These are phyloP conservation scores for Phylloscopus whistleri DNA, from an alignment of 2,113 vertebrate genomes.

Conservation along the genomic window DNA sequence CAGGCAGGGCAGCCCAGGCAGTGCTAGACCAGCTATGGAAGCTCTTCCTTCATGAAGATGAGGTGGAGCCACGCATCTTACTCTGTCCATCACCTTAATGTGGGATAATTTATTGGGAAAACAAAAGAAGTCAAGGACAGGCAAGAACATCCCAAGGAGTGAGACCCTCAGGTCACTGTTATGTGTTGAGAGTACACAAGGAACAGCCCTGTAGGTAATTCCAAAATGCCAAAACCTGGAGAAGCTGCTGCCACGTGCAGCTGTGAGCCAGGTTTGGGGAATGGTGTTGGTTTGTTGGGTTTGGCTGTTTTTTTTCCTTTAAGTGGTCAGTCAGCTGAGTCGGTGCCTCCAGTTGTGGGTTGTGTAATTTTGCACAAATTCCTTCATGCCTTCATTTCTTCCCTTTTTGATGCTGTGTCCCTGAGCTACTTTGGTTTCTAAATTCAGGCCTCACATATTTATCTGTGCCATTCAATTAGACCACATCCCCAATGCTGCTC, in stretches of 20 bases:
- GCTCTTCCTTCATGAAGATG: not conserved
- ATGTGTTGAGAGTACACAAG: rapidly evolving
- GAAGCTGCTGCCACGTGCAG: rapidly evolving
- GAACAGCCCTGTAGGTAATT: rapidly evolving
- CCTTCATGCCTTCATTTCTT: not conserved
- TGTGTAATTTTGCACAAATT: not conserved
- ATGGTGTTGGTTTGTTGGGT: not conserved
- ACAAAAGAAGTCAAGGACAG: not conserved
- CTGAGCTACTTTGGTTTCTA: constrained; percentile 67
- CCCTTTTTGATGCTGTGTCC: not conserved
- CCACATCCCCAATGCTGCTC: constrained; percentile 51
- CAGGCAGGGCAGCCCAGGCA: not conserved
- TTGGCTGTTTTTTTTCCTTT: not conserved
- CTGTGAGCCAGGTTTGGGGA: rapidly evolving
- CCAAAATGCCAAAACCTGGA: not conserved
- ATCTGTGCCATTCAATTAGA: constrained; percentile 68
- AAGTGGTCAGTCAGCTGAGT: not conserved
- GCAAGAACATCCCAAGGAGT: not conserved
- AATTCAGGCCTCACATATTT: constrained; percentile 57
- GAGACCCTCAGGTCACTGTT: rapidly evolving
- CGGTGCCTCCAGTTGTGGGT: not conserved
- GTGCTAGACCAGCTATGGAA: not conserved
- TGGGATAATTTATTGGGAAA: not conserved
- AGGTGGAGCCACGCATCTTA: not conserved
- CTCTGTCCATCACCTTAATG: not conserved